These are phyloP conservation scores for Aphelinus atriplicis DNA, from an alignment of 1,140 invertebrate species.

Conservation along the genomic window DNA sequence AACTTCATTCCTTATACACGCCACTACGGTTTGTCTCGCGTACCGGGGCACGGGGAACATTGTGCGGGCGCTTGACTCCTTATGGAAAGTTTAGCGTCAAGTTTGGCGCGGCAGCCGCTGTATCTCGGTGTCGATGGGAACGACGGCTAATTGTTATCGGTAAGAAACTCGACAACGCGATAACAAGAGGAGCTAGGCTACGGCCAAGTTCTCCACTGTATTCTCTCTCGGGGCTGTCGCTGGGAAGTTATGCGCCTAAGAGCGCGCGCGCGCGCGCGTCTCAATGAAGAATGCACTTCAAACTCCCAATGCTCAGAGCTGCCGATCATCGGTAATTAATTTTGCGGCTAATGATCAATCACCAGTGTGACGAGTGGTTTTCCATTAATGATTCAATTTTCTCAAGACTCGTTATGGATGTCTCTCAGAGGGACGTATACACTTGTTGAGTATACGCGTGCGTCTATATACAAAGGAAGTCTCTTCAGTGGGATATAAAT, in stretches of 20 bases:
- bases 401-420: too few relatives aligned
- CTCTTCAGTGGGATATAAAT: too few relatives aligned
- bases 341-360: slow-evolving; percentile 15
- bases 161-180: slow-evolving; percentile 61
- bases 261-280: background rate
- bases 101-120: slow-evolving; percentile 13
- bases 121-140: slow-evolving; percentile 59
- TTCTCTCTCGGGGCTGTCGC: slow-evolving; percentile 16
- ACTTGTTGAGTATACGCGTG: too few relatives aligned
- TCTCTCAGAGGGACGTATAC: too few relatives aligned
- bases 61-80: slow-evolving; percentile 35
- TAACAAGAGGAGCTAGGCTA: slow-evolving; percentile 49
- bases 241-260: slow-evolving; percentile 9
- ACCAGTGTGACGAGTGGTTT: background rate
- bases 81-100: slow-evolving; percentile 30
- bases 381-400: background rate
- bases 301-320: slow-evolving; percentile 3
- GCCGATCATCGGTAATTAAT: slow-evolving; percentile 20
- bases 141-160: slow-evolving; percentile 62
- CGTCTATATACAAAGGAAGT: too few relatives aligned
- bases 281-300: slow-evolving; percentile 29
- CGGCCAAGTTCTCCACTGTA: slow-evolving; percentile 35
- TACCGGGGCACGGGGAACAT: slow-evolving; percentile 12
- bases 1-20: too few relatives aligned
- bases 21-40: background rate